Conservation (phyloP, 2,888 invertebrate species). For the Nebria salina region DNA sequence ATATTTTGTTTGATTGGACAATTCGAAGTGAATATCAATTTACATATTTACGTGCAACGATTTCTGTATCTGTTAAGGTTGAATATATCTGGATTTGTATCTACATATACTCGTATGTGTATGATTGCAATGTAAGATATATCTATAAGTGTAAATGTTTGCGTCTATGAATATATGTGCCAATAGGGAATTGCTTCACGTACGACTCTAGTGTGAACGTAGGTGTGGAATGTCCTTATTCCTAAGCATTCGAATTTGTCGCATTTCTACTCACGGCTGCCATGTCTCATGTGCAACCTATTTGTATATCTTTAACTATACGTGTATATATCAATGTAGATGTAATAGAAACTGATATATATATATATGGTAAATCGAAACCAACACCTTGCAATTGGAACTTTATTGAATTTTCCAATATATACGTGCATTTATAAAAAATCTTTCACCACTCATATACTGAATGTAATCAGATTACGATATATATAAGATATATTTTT, state of each 20-base stretch:
- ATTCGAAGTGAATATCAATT: not conserved
- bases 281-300: not conserved
- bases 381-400: not conserved
- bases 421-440: not conserved
- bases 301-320: slow-evolving; percentile 3
- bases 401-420: not conserved
- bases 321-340: not conserved
- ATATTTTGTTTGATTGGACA: not conserved
- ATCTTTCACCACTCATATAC: not conserved
- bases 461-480: too few relatives aligned
- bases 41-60: not conserved
- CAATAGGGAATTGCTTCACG: not conserved
- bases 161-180: not conserved
- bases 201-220: not conserved
- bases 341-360: not conserved
- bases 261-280: too few relatives aligned
- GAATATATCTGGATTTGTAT: not conserved
- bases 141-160: not conserved
- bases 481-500: too few relatives aligned
- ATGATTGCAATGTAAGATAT: not conserved
- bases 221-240: not conserved
- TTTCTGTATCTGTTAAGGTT: not conserved
- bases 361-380: not conserved
- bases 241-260: not conserved
- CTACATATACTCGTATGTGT: not conserved